Base-by-base conservation (phyloP, 2,797 vertebrate genomes). In the Pempheris klunzingeri region DNA sequence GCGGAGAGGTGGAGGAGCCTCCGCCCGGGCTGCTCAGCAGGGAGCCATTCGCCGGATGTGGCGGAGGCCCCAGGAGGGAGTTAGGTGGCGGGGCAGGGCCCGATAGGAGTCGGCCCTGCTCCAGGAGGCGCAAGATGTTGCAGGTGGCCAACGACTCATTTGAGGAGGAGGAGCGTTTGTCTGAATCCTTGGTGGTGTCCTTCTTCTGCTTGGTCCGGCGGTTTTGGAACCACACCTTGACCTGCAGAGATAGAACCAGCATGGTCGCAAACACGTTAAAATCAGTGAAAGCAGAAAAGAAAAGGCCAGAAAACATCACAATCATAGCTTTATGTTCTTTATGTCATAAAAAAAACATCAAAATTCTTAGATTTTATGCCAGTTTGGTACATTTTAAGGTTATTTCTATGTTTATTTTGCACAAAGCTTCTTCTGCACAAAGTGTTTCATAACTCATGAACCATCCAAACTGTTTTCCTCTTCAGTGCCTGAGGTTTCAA, bases 211-310 rank as follows among this genome's bases (percentile, higher is more conserved):
- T 99, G 84, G 98, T 99, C 78, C 98, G 96, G 5, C 98, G 96
- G 90, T 99, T 99, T 91, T 99, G 98, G 93, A 99, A 99, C 98
- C 98, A 99, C 62, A 99, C 97, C 85, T 99, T 99, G 44, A 99
- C 98, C 98, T 99, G 93, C 34, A 64, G 71, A 36, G 3, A 71
- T 69, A 83, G 36, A 64, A 77, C 18, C 44, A 71, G 24, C n/a
- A n/a, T n/a, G n/a, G n/a, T n/a, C n/a, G n/a, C n/a, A n/a, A n/a
- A n/a, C 24, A 50, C 7, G 3, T 62, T 10, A 62, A 15, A 65
- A 30, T 50, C 7, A 4, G 12, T 7, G 0, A 74, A 74, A 65
- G 0, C 24, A 26, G 39, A 26, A 61, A 30, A 32, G 6, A 14
- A 32, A 49, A 15, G 17, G 9, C 28, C 9, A 0, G 17, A 50